phyloP scores from a whole-genome alignment of 53 echinoderm and acorn worm genomes.

The Temnopleurus reevesii region DNA sequence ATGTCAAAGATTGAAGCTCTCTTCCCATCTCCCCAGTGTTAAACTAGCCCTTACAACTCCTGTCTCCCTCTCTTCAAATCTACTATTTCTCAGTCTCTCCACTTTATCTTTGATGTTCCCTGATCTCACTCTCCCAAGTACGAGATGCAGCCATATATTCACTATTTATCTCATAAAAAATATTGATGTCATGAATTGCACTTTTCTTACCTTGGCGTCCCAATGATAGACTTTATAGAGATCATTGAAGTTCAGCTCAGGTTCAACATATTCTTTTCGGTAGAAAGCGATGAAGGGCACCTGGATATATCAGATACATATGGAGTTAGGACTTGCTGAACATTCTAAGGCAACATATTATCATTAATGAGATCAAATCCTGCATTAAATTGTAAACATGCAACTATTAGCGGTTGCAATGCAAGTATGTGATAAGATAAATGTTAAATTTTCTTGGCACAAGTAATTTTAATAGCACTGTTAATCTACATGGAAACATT shows the following conservation, averaged over 20 bases:
- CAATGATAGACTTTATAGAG: slow-evolving; percentile 97
- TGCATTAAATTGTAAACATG: too few species aligned
- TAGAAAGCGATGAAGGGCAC: slow-evolving; percentile 99
- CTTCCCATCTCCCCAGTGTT: neutral
- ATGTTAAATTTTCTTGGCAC: too few species aligned
- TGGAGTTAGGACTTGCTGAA: too few species aligned
- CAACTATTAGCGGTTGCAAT: too few species aligned
- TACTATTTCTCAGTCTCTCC: neutral
- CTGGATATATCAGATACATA: slow-evolving; percentile 51
- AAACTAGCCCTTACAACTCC: neutral
- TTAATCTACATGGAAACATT: too few species aligned
- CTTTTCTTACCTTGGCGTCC: slow-evolving; percentile 91
- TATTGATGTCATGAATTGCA: neutral
- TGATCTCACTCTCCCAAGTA: neutral
- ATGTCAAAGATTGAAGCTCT: too few species aligned
- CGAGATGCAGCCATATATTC: neutral
- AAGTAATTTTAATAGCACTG: too few species aligned
- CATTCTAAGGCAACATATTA: too few species aligned
- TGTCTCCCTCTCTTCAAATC: neutral
- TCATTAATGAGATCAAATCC: too few species aligned
- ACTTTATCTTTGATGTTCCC: neutral
- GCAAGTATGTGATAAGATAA: too few species aligned
- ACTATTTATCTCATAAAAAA: neutral
- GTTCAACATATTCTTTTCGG: slow-evolving; percentile 98
- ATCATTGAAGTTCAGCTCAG: slow-evolving; percentile 98